Evolutionary conservation across 2,888 invertebrate species (phyloP), one percentile per base, ranked within the genome.

Genomic region (Perizoma affinitatum): DNA sequence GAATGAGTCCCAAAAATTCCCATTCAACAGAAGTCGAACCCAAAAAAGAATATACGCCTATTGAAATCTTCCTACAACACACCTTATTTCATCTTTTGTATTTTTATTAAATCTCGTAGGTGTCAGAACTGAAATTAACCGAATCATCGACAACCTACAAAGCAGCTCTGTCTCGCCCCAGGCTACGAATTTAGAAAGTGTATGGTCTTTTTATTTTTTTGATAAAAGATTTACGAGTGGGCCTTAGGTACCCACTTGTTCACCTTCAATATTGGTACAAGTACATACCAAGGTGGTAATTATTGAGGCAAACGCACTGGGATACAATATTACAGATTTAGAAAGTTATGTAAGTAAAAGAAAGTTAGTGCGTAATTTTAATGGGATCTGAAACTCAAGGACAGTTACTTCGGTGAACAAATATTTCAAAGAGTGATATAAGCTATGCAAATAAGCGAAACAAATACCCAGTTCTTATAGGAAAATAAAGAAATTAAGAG

Each of bases 131-230:
- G 53, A 61, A 63, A 68, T 59, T 53, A 66, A 55, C 57, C 58
- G 46, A 66, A 61, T 62, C 58, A 63, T 60, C 61, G 60, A 61
- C 47, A 63, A 48, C 81, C 34, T 48, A 80, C 76, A 76, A 58
- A 80, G 22, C 33, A 9, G 55, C 36, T 40, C 79, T 80, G 79
- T 83, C 84, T 84, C 74, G 89, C 90, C 86, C 73, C 78, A 68
- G 79, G 91, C 84, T 76, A 86, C 78, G 78, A 87, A 90, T 89
- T 91, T 91, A 91, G 91, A 92, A 92, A 91, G 91, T 88, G 79
- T 79, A 79, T 69, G 52, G 41, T 65, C 57, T 68, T 65, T 69
- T 70, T 58, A 58, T 78, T 76, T 75, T 79, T 79, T 76, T 81
- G 78, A 84, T 87, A 84, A 79, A 50, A 88, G 86, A 90, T 88